A percentile compares a stretch with the other conserved stretches of the same genome.
phyloP scores from a whole-genome alignment of 1,140 invertebrate species.

The Phymastichus coffea region DNA sequence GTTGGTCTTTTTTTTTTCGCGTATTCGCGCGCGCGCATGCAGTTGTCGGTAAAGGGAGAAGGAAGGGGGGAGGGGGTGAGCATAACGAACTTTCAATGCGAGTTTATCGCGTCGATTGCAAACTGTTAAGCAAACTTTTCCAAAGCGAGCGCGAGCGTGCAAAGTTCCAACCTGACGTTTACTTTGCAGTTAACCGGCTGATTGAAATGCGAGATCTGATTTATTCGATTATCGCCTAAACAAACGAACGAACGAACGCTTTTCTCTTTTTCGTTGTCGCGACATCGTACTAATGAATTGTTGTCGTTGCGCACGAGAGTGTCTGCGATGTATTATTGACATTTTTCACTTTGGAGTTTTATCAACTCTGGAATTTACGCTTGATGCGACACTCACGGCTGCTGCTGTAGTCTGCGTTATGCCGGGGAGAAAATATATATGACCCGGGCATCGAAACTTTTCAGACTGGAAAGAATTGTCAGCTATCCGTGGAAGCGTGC shows the following conservation, averaged over 20 bases:
- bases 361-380: slow-evolving; percentile 11
- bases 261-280: not conserved
- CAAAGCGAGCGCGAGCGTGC: not conserved
- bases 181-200: not conserved
- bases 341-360: slow-evolving; percentile 14
- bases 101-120: not conserved
- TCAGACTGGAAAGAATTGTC: slow-evolving; percentile 15
- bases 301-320: too few relatives aligned
- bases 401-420: too few relatives aligned
- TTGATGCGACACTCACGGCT: too few relatives aligned
- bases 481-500: not conserved
- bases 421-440: not conserved
- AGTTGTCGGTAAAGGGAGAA: too few relatives aligned
- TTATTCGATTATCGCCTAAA: too few relatives aligned
- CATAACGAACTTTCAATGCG: slow-evolving; percentile 8
- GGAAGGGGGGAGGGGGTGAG: too few relatives aligned
- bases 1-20: not conserved
- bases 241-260: too few relatives aligned
- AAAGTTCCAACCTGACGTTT: too few relatives aligned
- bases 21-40: too few relatives aligned
- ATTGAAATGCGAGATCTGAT: too few relatives aligned
- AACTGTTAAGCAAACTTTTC: not conserved
- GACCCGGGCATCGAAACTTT: slow-evolving; percentile 11
- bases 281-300: not conserved
- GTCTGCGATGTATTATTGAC: slow-evolving; percentile 14